phyloP scores from a whole-genome alignment of 2,888 invertebrate genomes.

The Acrocyrtus sp. region DNA sequence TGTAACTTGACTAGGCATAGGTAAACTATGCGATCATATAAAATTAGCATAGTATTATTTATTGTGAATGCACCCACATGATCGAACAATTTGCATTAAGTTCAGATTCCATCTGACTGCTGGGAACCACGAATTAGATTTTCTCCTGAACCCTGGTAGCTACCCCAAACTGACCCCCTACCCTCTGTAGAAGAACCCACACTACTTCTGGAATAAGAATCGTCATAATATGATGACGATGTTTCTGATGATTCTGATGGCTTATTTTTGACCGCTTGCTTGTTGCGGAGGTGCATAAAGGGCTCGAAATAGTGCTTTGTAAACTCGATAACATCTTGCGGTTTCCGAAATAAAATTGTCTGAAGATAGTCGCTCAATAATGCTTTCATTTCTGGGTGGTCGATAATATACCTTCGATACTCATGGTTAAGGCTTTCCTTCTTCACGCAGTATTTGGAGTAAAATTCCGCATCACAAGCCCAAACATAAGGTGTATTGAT shows the following conservation, averaged over 20 bases:
- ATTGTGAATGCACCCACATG: constrained; percentile 1
- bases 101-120: too few relatives aligned
- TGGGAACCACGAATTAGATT: too few relatives aligned
- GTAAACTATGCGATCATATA: too few relatives aligned
- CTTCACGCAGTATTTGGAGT: constrained; percentile 55
- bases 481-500: constrained; percentile 47
- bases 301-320: constrained; percentile 50
- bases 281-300: constrained; percentile 26
- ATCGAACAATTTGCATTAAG: too few relatives aligned
- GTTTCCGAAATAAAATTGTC: constrained; percentile 54
- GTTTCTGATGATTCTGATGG: not conserved
- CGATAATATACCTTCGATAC: constrained; percentile 54
- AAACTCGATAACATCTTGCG: constrained; percentile 54
- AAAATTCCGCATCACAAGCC: constrained; percentile 61
- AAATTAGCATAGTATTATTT: too few relatives aligned
- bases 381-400: constrained; percentile 57
- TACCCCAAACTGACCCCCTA: constrained; percentile 29
- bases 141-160: constrained; percentile 10
- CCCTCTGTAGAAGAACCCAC: not conserved
- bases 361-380: constrained; percentile 60
- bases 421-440: constrained; percentile 51
- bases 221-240: not conserved
- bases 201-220: not conserved
- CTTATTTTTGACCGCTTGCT: not conserved
- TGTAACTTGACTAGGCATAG: too few relatives aligned